A percentile compares a stretch with the other conserved stretches of the same genome.
Evolutionary conservation across 2,113 vertebrate species (phyloP).

Genomic region (Thalassoma bifasciatum): DNA sequence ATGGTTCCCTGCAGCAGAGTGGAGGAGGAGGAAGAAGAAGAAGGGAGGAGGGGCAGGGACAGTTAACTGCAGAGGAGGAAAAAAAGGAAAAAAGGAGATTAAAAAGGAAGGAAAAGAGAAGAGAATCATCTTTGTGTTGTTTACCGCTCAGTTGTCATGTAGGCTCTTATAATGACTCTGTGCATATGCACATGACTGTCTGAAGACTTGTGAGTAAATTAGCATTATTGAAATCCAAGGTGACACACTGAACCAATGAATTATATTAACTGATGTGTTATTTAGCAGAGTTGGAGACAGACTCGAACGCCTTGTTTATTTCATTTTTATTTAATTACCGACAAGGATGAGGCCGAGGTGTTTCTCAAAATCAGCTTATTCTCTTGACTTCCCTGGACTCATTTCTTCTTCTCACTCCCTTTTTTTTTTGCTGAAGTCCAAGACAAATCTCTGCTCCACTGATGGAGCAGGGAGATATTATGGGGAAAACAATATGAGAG

Average conservation of each 20-base stretch:
- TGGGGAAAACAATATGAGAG: slow-evolving; percentile 69
- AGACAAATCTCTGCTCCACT: slow-evolving; percentile 55
- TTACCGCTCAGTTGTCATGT: slow-evolving; percentile 37
- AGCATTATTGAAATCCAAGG: slow-evolving; percentile 61
- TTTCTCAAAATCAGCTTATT: slow-evolving; percentile 14
- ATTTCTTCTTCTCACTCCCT: too few relatives aligned
- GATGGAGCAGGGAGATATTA: slow-evolving; percentile 63
- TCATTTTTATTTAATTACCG: slow-evolving; percentile 70
- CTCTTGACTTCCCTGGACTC: not conserved
- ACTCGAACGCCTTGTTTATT: slow-evolving; percentile 47
- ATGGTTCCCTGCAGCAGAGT: slow-evolving; percentile 76
- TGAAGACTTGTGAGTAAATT: slow-evolving; percentile 56
- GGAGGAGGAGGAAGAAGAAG: slow-evolving; percentile 21
- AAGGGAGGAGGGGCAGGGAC: slow-evolving; percentile 21
- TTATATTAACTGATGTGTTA: slow-evolving; percentile 65
- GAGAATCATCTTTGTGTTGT: slow-evolving; percentile 51
- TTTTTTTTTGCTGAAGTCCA: slow-evolving; percentile 22
- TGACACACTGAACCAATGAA: slow-evolving; percentile 60
- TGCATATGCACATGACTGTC: slow-evolving; percentile 31
- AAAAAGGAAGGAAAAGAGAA: slow-evolving; percentile 41
- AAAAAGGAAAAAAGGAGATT: slow-evolving; percentile 55
- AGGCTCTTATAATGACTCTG: slow-evolving; percentile 30
- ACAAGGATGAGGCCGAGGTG: slow-evolving; percentile 30
- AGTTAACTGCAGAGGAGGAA: slow-evolving; percentile 63
- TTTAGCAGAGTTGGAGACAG: slow-evolving; percentile 37